Evolutionary conservation across 2,888 invertebrate genomes (phyloP), one percentile per base, ranked within the genome.

Genomic region (Drosophila mulleri): DNA sequence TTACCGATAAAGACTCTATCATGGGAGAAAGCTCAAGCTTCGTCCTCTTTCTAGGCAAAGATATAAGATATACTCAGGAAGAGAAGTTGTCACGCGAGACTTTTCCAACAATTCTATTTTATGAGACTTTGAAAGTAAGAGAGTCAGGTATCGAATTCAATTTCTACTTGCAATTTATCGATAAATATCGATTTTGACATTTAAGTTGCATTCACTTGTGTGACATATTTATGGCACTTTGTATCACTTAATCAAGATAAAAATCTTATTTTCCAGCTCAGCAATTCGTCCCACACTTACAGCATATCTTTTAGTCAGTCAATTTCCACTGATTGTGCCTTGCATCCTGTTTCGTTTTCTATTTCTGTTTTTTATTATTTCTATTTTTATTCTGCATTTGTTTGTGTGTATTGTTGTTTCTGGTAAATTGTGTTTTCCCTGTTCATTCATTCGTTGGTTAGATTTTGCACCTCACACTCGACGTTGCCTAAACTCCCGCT

Each of bases 341-440:
- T 7, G 39, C 26, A 37, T 23, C 26, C 35, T 8, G 9, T 45
- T 45, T 23, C 23, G 1, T 7, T 29, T 53, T 57, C 26, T 26
- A 26, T 26, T 26, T 26, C 26, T 48, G 47, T 52, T 69, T 66
- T 45, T 41, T 57, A 58, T 71, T 69, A 57, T 58, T 70, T 68
- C 61, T 23, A 23, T 23, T 23, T 23, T 23, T 58, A 47, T 65
- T 76, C 64, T 75, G 67, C 74, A 71, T 82, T 89, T 86, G 69
- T 76, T 88, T 83, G 83, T 74, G 56, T 74, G 57, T 75, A 54
- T 79, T 76, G 88, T 83, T 67, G 67, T 90, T 86, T 84, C 80
- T 72, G 77, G 77, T 87, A 90, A 90, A 90, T 90, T 90, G 88
- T 89, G 85, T 88, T 90, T 90, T 89, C 90, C 90, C 88, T 89